Base-by-base conservation (phyloP, 1,140 invertebrate genomes). In the Drosophila malerkotliana region DNA sequence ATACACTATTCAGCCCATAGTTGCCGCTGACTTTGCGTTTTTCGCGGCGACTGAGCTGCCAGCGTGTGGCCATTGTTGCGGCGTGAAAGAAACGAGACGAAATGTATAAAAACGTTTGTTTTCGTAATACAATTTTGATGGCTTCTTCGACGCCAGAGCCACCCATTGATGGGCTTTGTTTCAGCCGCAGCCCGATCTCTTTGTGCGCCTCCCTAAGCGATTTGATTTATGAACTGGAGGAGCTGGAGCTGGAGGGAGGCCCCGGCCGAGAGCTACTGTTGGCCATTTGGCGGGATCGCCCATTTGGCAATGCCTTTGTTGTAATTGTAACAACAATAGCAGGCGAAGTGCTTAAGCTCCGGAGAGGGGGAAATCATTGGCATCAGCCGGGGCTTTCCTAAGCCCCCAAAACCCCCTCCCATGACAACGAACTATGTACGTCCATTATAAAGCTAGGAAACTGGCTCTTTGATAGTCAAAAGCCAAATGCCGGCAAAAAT, bases 71-170 rank as follows among this genome's bases (percentile, higher is more conserved):
- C 83, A 87, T 87, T 87, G 82, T 87, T 87, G 69, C 53, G 39
- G 77, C 61, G 41, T 44, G 69, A 67, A 72, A 76, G 49, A 44
- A 53, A 59, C 18, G 41, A 71, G 62, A 67, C 41, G 47, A 77
- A 79, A 62, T 63, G 60, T 81, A 82, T 76, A 87, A 85, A 87
- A 88, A 88, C 82, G 83, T 79, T 87, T 87, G 82, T 87, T 87
- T 87, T 87, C 82, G 82, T 87, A 87, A 87, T 87, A 87, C 82
- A 87, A 88, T 87, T 87, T 87, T 87, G 82, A 87, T 87, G 87
- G 75, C 82, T 87, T 87, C 82, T 87, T 82, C 77, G 82, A 85
- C 82, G 78, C 78, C 78, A 60, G 41, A 44, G 55, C 58, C 55
- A 68, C 68, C 77, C 68, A 77, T 81, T 74, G 82, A 81, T 78